Conservation (phyloP, 2,888 invertebrate species). For the Ichneumon xanthorius region DNA sequence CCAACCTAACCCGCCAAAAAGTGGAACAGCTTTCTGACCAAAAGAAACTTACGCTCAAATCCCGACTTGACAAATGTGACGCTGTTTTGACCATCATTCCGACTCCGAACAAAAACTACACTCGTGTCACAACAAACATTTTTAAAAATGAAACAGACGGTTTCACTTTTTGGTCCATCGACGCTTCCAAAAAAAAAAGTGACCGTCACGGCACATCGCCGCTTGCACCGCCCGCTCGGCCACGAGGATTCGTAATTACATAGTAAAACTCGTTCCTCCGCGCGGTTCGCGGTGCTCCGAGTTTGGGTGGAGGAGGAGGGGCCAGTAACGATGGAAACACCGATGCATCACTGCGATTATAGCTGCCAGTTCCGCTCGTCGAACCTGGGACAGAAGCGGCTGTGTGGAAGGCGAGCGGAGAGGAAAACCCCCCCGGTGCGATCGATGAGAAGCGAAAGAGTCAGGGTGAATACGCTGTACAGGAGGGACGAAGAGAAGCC, state of each 20-base stretch:
- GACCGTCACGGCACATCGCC: too few relatives aligned
- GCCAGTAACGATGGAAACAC: slow-evolving; percentile 44
- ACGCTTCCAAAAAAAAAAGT: too few relatives aligned
- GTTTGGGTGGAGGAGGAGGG: not conserved
- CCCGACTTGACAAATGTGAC: too few relatives aligned
- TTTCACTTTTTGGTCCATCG: not conserved
- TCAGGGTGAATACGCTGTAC: not conserved
- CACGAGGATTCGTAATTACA: not conserved
- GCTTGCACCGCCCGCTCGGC: not conserved
- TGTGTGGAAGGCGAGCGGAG: slow-evolving; percentile 13
- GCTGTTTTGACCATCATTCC: too few relatives aligned
- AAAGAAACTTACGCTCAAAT: too few relatives aligned
- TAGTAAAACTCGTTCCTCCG: not conserved
- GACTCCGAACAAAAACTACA: too few relatives aligned
- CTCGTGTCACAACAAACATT: too few relatives aligned
- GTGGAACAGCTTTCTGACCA: too few relatives aligned
- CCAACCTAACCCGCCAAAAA: too few relatives aligned
- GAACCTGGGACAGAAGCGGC: slow-evolving; percentile 34
- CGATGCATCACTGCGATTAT: slow-evolving; percentile 45
- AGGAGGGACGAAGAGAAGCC: slow-evolving; percentile 1
- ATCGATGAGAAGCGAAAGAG: slow-evolving; percentile 38
- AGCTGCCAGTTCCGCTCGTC: slow-evolving; percentile 43
- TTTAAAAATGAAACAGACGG: too few relatives aligned
- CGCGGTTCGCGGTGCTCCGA: slow-evolving; percentile 3
- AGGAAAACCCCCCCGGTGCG: not conserved